phyloP scores from a whole-genome alignment of 2,797 vertebrate species.

The Neostethus bicornis region DNA sequence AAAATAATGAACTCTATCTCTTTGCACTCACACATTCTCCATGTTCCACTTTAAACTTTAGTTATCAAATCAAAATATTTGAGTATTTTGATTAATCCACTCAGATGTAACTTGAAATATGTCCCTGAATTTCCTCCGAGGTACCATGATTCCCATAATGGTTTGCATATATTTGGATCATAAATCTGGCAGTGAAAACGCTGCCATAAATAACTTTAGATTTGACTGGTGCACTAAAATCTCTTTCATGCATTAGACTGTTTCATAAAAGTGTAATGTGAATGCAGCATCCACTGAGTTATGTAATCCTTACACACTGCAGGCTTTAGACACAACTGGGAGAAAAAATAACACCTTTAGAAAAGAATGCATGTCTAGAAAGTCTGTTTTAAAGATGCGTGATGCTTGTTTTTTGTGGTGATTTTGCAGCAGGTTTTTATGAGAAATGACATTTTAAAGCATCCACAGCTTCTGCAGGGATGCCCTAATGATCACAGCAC shows the following conservation, averaged over 20 bases:
- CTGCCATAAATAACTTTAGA: neutral
- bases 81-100: conserved; percentile 4
- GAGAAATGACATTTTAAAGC: neutral
- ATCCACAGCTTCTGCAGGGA: conserved; percentile 3
- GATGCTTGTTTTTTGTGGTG: conserved; percentile 17
- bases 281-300: conserved; percentile 69
- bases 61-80: conserved; percentile 39
- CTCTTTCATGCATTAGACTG: neutral
- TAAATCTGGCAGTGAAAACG: neutral
- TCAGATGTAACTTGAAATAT: conserved; percentile 9
- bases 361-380: conserved; percentile 17
- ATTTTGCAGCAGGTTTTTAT: neutral
- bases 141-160: conserved; percentile 38
- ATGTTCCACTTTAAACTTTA: conserved; percentile 37
- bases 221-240: neutral
- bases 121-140: conserved; percentile 1
- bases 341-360: conserved; percentile 29
- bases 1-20: neutral
- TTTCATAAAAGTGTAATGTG: conserved; percentile 58
- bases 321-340: conserved; percentile 40
- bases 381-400: too few relatives aligned
- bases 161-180: conserved; percentile 63
- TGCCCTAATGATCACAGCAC: conserved; percentile 14
- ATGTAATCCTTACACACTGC: conserved; percentile 67
- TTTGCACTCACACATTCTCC: conserved; percentile 6